These are phyloP conservation scores for Onthophagus sagittarius DNA, from an alignment of 2,888 invertebrate species.

Conservation along the genomic window DNA sequence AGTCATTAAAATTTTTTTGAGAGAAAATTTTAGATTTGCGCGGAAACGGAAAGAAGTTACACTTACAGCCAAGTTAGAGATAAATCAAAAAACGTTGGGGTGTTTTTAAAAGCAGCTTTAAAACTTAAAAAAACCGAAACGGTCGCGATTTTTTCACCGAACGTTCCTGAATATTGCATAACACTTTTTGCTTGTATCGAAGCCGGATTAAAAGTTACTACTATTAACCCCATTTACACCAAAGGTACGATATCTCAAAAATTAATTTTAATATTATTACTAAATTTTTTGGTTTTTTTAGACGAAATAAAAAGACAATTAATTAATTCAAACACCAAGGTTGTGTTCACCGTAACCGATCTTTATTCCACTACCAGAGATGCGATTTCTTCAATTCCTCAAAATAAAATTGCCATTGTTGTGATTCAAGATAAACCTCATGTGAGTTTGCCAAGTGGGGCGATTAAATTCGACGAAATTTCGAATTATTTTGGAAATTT, in stretches of 20 bases:
- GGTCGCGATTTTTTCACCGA: constrained; percentile 66
- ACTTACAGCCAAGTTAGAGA: constrained; percentile 64
- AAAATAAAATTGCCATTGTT: constrained; percentile 50
- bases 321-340: constrained; percentile 56
- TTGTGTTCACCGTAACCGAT: constrained; percentile 57
- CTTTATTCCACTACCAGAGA: constrained; percentile 52
- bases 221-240: constrained; percentile 70
- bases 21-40: constrained; percentile 58
- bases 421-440: constrained; percentile 48
- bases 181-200: constrained; percentile 63
- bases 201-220: constrained; percentile 64
- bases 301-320: constrained; percentile 68
- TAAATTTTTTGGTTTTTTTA: constrained; percentile 44
- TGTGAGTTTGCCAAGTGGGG: constrained; percentile 52
- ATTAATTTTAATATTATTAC: constrained; percentile 8
- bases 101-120: constrained; percentile 55
- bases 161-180: constrained; percentile 69
- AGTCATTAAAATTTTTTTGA: no score
- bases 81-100: constrained; percentile 55
- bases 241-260: constrained; percentile 27
- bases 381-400: constrained; percentile 38
- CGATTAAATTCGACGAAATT: constrained; percentile 58
- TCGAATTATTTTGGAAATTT: constrained; percentile 43
- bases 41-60: constrained; percentile 65
- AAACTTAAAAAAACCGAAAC: constrained; percentile 56